Base-by-base conservation (phyloP, 2,113 vertebrate genomes). In the Delphinus delphis region DNA sequence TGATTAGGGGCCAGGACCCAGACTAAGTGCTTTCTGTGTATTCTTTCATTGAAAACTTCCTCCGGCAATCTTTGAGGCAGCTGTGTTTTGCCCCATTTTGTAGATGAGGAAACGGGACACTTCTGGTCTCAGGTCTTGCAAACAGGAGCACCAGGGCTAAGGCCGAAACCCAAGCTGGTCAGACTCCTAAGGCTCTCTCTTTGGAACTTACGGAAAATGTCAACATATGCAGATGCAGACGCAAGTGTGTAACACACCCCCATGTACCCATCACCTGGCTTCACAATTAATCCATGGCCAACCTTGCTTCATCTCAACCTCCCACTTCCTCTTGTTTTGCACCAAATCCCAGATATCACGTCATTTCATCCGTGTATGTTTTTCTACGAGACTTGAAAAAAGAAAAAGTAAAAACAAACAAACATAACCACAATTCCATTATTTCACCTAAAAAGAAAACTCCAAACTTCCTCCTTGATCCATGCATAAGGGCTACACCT, bases 401-500 rank as follows among this genome's bases (percentile, higher is more conserved):
- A 17, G 0, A 26, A 65, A 23, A 4, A 36, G 17, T 18, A 41
- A 41, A 6, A 47, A 55, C 50, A 3, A 31, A 6, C 0, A 5
- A 15, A 63, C 12, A 68, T 3, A 28, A 28, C 21, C 20, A n/a
- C 33, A 68, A 70, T 70, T 38, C 55, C 8, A 13, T 76, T 55
- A 31, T 41, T 73, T 90, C 21, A 58, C 73, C 68, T 44, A 53
- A 26, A 81, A 41, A 83, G 50, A 63, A 60, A 90, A n/a, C 38
- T 2, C 8, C 21, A 17, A 0, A 11, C 38, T 41, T 50, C 83
- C 13, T 50, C 68, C 33, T n/a, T 0, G 8, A 23, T 12, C 17
- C 0, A 0, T 5, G 23, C 12, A 44, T 23, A 1, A 14, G 33
- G 20, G 20, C 1, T 2, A 13, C 28, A 21, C 21, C n/a, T 5